Base-by-base conservation (phyloP, 2,113 vertebrate species). In the Oophaga pumilio region DNA sequence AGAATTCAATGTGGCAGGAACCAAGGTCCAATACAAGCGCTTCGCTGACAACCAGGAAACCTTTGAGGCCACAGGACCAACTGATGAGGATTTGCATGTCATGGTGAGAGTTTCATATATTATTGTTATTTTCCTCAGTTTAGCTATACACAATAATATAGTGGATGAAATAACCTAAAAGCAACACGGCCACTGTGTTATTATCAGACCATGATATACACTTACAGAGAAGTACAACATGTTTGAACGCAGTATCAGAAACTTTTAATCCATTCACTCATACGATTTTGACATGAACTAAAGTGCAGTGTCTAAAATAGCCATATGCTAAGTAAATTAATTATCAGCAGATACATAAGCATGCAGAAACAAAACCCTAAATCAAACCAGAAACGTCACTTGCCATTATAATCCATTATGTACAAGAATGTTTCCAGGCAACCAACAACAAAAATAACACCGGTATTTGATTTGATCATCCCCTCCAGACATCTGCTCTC, bases 61-160 rank as follows among this genome's bases (percentile, higher is more conserved):
- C 85, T 94, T 99, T 57, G 96, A 95, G 76, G 96, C 95, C 0
- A n/a, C 92, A 0, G 98, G 98, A 0, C 97, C 98, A 68, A 99
- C 97, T 0, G 84, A 88, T 24, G 94, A 98, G 74, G 96, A 98
- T 68, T 93, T 99, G 14, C 93, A 96, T 28, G 74, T 99, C 76
- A 95, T 98, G 97, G 98, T 98, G 90, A 79, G 86, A 76, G 3
- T 2, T 28, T 17, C 28, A 10, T 28, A 57, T 78, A 8, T 6
- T 18, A 14, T 33, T 12, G 6, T 73, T 73, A 73, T 50, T 74
- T 33, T 49, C 33, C 18, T 74, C 6, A 3, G 8, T 50, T 20
- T 33, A 33, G 33, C 1, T 0, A 15, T 9, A 24, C 8, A n/a
- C 22, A 66, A 8, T 8, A 56, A 13, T 56, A 56, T 56, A 56